Evolutionary conservation across 1,140 invertebrate species (phyloP).

Genomic region (Ladona fulva): DNA sequence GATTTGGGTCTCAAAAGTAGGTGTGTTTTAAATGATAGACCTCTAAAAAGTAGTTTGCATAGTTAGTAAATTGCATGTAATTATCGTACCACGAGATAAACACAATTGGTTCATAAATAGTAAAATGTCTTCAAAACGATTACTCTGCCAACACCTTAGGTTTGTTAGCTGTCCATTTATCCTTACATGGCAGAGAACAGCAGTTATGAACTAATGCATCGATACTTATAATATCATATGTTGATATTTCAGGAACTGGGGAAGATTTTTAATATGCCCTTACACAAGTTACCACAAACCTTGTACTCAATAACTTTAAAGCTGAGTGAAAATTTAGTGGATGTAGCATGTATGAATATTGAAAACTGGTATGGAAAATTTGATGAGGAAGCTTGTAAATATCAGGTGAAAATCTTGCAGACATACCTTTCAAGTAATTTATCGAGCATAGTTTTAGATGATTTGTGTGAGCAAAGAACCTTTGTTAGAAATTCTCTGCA

Average conservation of each 20-base stretch:
- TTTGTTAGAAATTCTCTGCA: not conserved
- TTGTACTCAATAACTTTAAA: not conserved
- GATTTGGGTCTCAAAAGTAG: not conserved
- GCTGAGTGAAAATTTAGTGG: not conserved
- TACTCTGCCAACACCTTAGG: too few relatives aligned
- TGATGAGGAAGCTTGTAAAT: not conserved
- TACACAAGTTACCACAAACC: conserved; percentile 1
- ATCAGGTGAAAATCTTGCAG: not conserved
- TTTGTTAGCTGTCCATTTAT: too few relatives aligned
- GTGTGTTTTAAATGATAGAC: not conserved
- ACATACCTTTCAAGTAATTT: not conserved
- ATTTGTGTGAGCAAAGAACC: not conserved
- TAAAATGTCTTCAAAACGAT: too few relatives aligned
- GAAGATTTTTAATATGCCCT: not conserved
- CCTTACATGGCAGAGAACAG: too few relatives aligned
- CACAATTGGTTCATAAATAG: too few relatives aligned
- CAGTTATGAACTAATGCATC: not conserved
- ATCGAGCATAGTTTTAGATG: not conserved
- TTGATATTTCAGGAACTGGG: not conserved
- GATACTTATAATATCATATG: not conserved
- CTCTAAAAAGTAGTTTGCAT: too few relatives aligned
- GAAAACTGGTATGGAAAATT: not conserved
- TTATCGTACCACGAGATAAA: too few relatives aligned
- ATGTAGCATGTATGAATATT: not conserved
- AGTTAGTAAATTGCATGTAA: too few relatives aligned